Evolutionary conservation across 1,140 invertebrate species (phyloP).

Genomic region (Brachionus angularis): DNA sequence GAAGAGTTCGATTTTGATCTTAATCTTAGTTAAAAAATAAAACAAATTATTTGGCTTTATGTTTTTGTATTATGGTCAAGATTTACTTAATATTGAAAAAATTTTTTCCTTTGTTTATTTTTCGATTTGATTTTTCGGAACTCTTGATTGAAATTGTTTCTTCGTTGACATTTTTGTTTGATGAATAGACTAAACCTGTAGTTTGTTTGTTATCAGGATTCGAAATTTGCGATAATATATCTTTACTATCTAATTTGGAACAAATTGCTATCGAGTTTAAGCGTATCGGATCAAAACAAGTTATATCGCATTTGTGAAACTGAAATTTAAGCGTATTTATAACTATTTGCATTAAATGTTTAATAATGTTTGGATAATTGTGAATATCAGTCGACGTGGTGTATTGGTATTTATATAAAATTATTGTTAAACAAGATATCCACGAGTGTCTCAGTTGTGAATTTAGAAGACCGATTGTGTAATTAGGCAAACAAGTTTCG

Average conservation of each 20-base stretch:
- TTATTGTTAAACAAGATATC: constrained; percentile 85
- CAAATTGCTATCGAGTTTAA: not conserved
- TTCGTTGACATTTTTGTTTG: constrained; percentile 17
- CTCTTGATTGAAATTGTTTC: constrained; percentile 3
- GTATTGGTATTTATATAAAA: constrained; percentile 96
- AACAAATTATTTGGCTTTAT: too few relatives aligned
- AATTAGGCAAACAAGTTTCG: constrained; percentile 63
- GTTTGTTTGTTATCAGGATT: not conserved
- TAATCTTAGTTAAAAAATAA: not conserved
- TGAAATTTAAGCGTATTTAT: constrained; percentile 86
- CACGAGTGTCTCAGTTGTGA: constrained; percentile 78
- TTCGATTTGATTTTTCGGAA: not conserved
- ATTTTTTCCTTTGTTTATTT: constrained; percentile 8
- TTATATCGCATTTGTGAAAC: constrained; percentile 65
- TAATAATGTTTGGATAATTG: constrained; percentile 66
- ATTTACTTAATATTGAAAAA: constrained; percentile 12
- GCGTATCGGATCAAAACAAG: constrained; percentile 1
- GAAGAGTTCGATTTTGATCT: constrained; percentile 20
- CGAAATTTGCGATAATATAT: not conserved
- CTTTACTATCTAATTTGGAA: not conserved
- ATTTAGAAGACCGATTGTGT: constrained; percentile 81
- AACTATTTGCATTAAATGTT: constrained; percentile 79
- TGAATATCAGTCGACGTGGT: constrained; percentile 67
- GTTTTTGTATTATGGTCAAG: too few relatives aligned
- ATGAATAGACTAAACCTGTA: constrained; percentile 7